phyloP scores from a whole-genome alignment of 2,888 invertebrate genomes.

The Dasypolia templi region DNA sequence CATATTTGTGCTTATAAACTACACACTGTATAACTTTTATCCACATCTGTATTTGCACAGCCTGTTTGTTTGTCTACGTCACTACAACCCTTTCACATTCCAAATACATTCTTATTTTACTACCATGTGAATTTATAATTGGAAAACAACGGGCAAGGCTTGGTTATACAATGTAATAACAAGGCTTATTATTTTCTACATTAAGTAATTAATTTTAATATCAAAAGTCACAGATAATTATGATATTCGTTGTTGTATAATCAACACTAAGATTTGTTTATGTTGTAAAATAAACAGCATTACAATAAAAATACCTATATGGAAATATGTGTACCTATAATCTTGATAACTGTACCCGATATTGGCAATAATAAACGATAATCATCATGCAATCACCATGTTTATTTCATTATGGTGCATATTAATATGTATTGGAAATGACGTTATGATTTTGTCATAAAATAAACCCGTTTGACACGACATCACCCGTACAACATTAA shows the following conservation, averaged over 20 bases:
- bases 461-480: constrained; percentile 33
- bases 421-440: constrained; percentile 16
- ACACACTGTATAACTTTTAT: constrained; percentile 58
- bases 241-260: constrained; percentile 5
- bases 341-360: background rate
- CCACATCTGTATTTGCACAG: constrained; percentile 73
- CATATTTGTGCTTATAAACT: constrained; percentile 58
- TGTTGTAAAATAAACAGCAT: constrained; percentile 1
- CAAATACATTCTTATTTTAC: constrained; percentile 29
- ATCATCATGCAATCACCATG: constrained; percentile 1
- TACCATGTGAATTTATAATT: constrained; percentile 24
- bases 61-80: constrained; percentile 65
- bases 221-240: constrained; percentile 11
- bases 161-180: constrained; percentile 26
- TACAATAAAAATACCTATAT: background rate
- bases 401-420: background rate
- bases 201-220: constrained; percentile 34
- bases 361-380: constrained; percentile 2
- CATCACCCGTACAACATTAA: constrained; percentile 9
- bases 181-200: constrained; percentile 36
- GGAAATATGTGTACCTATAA: background rate
- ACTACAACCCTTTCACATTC: constrained; percentile 47
- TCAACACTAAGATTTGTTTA: constrained; percentile 11
- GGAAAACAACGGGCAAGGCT: background rate
- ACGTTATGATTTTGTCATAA: constrained; percentile 21